Evolutionary conservation across 2,797 vertebrate species (phyloP).

Genomic region (Anniella stebbinsi): DNA sequence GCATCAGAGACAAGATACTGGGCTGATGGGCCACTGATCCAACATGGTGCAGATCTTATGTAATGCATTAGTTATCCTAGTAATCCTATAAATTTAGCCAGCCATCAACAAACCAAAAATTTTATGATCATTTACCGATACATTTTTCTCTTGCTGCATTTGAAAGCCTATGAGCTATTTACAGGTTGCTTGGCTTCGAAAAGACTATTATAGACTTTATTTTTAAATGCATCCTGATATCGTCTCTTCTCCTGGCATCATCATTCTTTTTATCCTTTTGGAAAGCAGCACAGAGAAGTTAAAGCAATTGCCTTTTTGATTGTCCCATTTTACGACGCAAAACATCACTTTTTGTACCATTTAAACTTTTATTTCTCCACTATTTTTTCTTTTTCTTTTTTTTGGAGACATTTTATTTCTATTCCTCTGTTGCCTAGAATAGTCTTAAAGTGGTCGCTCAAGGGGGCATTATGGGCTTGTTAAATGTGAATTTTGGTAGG

Average conservation of each 20-base stretch:
- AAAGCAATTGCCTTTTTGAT: conserved; percentile 69
- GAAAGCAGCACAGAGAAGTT: conserved; percentile 49
- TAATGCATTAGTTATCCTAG: neutral
- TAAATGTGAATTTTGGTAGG: conserved; percentile 81
- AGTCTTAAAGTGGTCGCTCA: conserved; percentile 75
- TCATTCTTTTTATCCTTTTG: conserved; percentile 43
- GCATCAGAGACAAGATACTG: neutral
- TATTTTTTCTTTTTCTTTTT: conserved; percentile 69
- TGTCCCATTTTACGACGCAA: conserved; percentile 59
- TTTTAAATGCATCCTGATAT: conserved; percentile 54
- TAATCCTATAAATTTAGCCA: conserved; percentile 20
- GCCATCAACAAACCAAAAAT: conserved; percentile 24
- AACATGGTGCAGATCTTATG: neutral
- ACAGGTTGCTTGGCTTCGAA: conserved; percentile 39
- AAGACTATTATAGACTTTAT: conserved; percentile 46
- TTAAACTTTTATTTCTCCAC: conserved; percentile 66
- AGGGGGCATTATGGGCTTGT: conserved; percentile 75
- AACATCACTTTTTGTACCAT: conserved; percentile 58
- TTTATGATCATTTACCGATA: conserved; percentile 20
- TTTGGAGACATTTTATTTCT: conserved; percentile 71
- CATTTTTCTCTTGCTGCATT: neutral
- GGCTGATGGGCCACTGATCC: neutral
- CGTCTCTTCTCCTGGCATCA: neutral
- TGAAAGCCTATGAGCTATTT: conserved; percentile 38
- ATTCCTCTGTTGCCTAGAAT: conserved; percentile 62